A percentile compares a stretch with the other conserved stretches of the same genome.
Evolutionary conservation across 2,888 invertebrate species (phyloP).

Genomic region (Calameuta pallipes): DNA sequence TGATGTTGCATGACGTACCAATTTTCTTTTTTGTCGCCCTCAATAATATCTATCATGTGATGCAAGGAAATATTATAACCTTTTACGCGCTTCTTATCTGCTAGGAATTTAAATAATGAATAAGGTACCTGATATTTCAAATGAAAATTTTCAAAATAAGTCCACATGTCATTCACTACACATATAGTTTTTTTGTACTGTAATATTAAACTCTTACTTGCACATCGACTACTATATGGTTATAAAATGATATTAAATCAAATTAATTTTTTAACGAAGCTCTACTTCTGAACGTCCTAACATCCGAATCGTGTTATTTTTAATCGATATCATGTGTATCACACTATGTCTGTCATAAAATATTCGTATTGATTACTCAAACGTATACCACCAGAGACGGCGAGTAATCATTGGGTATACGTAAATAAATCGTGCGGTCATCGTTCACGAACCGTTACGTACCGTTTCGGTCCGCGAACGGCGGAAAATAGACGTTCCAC

Average conservation of each 20-base stretch:
- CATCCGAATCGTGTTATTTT: no score
- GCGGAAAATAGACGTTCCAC: neutral
- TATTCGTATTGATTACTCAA: neutral
- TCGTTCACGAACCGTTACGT: neutral
- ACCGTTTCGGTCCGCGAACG: neutral
- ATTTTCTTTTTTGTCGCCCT: slow-evolving; percentile 11
- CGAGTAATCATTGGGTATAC: neutral
- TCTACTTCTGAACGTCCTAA: no score
- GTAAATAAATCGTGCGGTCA: neutral
- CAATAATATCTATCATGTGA: neutral
- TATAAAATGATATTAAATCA: no score
- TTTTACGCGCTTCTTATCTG: neutral
- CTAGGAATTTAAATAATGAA: neutral
- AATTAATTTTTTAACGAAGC: no score
- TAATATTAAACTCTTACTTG: no score
- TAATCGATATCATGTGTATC: no score
- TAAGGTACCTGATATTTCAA: neutral
- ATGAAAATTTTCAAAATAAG: no score
- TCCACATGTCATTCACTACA: no score
- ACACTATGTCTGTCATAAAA: neutral
- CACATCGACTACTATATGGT: no score
- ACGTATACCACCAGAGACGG: neutral
- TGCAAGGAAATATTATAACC: neutral
- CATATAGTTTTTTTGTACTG: no score
- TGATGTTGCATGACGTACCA: neutral